Evolutionary conservation across 2,888 invertebrate species (phyloP).

Genomic region (Pachliopta kotzebuea): DNA sequence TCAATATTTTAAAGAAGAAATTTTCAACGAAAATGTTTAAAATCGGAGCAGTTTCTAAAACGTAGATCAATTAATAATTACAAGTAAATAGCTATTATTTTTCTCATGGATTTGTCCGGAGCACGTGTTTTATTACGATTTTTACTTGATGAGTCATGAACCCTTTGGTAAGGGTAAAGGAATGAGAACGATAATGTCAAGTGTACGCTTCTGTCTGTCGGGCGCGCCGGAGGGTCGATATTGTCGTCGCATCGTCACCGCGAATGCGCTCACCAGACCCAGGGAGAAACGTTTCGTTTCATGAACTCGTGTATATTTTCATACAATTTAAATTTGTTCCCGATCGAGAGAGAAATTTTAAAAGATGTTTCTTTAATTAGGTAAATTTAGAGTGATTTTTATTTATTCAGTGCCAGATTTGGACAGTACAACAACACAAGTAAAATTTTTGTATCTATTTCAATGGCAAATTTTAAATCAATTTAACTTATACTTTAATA

Average conservation of each 20-base stretch:
- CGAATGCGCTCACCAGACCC: conserved; percentile 5
- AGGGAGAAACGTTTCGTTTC: background rate
- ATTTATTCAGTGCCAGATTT: background rate
- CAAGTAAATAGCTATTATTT: background rate
- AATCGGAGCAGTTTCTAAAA: conserved; percentile 9
- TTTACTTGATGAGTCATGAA: conserved; percentile 38
- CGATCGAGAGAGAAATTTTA: background rate
- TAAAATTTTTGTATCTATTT: too few species aligned
- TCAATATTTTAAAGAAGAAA: too few species aligned
- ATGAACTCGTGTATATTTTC: background rate
- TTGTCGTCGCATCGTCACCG: conserved; percentile 22
- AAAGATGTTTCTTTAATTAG: background rate
- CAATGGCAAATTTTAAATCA: too few species aligned
- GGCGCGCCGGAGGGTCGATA: conserved; percentile 39
- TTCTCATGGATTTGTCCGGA: background rate
- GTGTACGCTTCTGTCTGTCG: conserved; percentile 51
- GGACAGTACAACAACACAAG: too few species aligned
- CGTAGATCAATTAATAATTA: background rate
- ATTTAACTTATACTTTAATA: too few species aligned
- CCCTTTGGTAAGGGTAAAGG: conserved; percentile 41
- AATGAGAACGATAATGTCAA: conserved; percentile 57
- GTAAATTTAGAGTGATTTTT: background rate
- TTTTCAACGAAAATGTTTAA: too few species aligned
- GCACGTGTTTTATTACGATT: background rate
- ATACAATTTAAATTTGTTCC: background rate